Evolutionary conservation across 1,140 invertebrate species (phyloP).

Genomic region (Ceratosolen fusciceps): DNA sequence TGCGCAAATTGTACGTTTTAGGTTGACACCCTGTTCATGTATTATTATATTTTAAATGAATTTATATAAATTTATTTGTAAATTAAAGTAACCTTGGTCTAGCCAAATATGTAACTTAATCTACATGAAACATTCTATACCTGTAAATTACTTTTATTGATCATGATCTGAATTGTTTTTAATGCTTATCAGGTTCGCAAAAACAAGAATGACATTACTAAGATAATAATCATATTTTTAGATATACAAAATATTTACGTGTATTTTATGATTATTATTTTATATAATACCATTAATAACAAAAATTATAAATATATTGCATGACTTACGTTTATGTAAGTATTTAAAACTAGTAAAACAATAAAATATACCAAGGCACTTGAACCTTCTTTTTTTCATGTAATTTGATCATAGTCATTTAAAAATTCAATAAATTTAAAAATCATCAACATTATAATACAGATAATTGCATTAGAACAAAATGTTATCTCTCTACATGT

Average conservation of each 20-base stretch:
- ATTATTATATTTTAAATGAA: not conserved
- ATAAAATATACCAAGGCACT: constrained; percentile 47
- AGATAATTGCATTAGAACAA: not conserved
- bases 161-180: too few species aligned
- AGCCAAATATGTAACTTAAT: not conserved
- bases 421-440: constrained; percentile 11
- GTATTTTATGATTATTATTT: constrained; percentile 3
- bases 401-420: constrained; percentile 35
- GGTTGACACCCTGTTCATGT: not conserved
- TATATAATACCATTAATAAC: not conserved
- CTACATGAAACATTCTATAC: not conserved
- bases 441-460: too few species aligned
- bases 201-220: not conserved
- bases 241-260: not conserved
- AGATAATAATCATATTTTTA: constrained; percentile 16
- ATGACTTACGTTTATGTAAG: not conserved
- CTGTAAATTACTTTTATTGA: too few species aligned
- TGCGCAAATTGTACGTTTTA: not conserved
- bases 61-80: not conserved
- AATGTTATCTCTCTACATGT: not conserved
- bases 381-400: constrained; percentile 31
- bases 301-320: not conserved
- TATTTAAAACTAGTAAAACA: constrained; percentile 8
- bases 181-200: not conserved
- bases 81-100: constrained; percentile 36